Percentiles rank a stretch among this genome's conserved stretches.
These are phyloP conservation scores for Tribolium freemani DNA, from an alignment of 2,888 invertebrate species.

Conservation along the genomic window DNA sequence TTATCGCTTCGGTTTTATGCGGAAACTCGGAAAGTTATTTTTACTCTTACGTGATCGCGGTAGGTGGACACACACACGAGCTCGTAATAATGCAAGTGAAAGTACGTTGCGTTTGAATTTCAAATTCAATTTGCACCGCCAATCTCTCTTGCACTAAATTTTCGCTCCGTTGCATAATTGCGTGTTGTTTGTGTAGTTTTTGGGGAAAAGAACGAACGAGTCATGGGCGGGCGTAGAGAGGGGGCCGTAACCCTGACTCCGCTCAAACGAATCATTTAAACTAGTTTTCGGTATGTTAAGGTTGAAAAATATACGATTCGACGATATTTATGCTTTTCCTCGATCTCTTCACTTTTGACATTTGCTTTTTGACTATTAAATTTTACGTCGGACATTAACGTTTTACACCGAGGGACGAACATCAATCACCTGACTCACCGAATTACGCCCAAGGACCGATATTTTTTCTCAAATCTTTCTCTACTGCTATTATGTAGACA, in stretches of 20 bases:
- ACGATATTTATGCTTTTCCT: conserved; percentile 9
- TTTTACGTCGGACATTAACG: conserved; percentile 1
- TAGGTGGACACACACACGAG: background rate
- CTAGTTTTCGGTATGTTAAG: conserved; percentile 8
- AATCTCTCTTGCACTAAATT: conserved; percentile 23
- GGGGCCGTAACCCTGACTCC: conserved; percentile 32
- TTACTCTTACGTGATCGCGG: background rate
- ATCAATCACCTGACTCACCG: background rate
- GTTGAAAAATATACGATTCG: conserved; percentile 17
- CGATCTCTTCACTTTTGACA: conserved; percentile 9
- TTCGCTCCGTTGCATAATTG: conserved; percentile 22
- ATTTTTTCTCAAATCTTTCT: no score
- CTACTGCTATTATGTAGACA: no score
- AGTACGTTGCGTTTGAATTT: conserved; percentile 17
- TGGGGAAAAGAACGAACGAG: conserved; percentile 1
- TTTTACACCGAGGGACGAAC: background rate
- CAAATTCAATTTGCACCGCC: conserved; percentile 13
- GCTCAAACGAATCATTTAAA: background rate
- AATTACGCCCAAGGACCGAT: no score
- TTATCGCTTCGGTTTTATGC: background rate
- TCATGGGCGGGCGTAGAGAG: conserved; percentile 24
- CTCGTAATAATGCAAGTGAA: conserved; percentile 13
- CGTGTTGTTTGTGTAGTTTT: conserved; percentile 5
- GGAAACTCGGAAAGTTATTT: background rate
- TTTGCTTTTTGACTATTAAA: conserved; percentile 12